Base-by-base conservation (phyloP, 2,888 invertebrate genomes). In the Corythucha ciliata region DNA sequence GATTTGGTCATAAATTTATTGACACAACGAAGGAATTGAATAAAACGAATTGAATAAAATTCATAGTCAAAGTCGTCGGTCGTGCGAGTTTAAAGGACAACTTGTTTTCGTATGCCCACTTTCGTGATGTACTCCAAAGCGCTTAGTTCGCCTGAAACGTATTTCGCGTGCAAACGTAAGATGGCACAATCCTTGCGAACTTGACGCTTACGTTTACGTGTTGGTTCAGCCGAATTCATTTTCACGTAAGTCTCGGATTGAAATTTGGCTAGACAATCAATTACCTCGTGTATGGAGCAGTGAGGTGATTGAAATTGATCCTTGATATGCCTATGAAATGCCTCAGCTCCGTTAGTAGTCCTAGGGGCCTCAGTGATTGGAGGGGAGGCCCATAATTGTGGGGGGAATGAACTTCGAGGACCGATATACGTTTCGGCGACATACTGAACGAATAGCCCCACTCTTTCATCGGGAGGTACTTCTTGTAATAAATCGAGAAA, bases 281-380 rank as follows among this genome's bases (percentile, higher is more conserved):
- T 33, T 14, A 33, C 33, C 18, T 33, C 33, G 18, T 33, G 18
- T 16, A 33, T 33, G 33, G 29, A 33, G 8, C 33, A 33, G 8
- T 33, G 33, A 18, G 33, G 33, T 4, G 33, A 33, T 16, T 33
- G 33, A 33, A 33, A 42, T 14, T 45, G 22, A 26, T 42, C 42
- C 24, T 42, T 24, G 25, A 42, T 42, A 26, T 42, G 42, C 18
- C 22, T 42, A 26, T 42, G n/a, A 26, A 42, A 42, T 24, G 22
- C 22, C 21, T 42, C 42, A 24, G 42, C 4, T 4, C 25, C 42
- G 18, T 24, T 42, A 24, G 42, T 42, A 24, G 24, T 42, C 42
- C 42, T 10, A 42, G 42, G 42, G 14, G 22, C 22, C 26, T 42
- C 24, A 6, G 24, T 42, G 42, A 25, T 24, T 26, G 42, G 24